Evolutionary conservation across 2,797 vertebrate species (phyloP).

Genomic region (Aythya fuligula): DNA sequence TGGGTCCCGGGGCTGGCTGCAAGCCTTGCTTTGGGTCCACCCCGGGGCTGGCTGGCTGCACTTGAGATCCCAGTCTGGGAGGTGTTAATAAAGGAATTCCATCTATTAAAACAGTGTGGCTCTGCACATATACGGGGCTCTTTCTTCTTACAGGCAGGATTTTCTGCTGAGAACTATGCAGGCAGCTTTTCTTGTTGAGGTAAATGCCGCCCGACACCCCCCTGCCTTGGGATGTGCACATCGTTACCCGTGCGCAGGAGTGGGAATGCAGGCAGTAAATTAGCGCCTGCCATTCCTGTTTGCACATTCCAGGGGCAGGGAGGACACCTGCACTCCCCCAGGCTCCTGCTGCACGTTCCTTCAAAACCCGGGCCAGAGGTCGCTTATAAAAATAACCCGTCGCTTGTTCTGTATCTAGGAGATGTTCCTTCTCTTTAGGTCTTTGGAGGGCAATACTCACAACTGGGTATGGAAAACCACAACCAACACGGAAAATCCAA

Average conservation of each 20-base stretch:
- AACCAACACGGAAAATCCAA: conserved; percentile 89
- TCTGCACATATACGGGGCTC: accelerated
- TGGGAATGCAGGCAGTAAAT: conserved; percentile 52
- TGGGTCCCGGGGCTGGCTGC: neutral
- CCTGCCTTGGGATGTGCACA: conserved; percentile 38
- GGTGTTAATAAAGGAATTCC: neutral
- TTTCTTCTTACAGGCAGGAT: neutral
- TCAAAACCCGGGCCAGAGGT: conserved; percentile 30
- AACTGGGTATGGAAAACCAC: conserved; percentile 95
- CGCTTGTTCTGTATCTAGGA: neutral
- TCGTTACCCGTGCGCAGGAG: neutral
- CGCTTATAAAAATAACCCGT: neutral
- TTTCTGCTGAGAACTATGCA: neutral
- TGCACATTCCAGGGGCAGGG: conserved; percentile 51
- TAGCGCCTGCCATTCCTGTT: conserved; percentile 64
- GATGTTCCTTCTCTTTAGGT: neutral
- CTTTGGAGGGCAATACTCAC: conserved; percentile 78
- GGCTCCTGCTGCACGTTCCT: conserved; percentile 47
- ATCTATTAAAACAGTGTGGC: neutral
- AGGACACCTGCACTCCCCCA: conserved; percentile 62
- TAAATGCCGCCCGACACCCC: neutral
- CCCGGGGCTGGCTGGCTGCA: neutral
- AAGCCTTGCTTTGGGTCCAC: neutral
- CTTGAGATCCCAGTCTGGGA: neutral
- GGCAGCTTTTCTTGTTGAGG: neutral